Evolutionary conservation across 2,888 invertebrate species (phyloP), one percentile per base, ranked within the genome.

Genomic region (Horisme vitalbata): DNA sequence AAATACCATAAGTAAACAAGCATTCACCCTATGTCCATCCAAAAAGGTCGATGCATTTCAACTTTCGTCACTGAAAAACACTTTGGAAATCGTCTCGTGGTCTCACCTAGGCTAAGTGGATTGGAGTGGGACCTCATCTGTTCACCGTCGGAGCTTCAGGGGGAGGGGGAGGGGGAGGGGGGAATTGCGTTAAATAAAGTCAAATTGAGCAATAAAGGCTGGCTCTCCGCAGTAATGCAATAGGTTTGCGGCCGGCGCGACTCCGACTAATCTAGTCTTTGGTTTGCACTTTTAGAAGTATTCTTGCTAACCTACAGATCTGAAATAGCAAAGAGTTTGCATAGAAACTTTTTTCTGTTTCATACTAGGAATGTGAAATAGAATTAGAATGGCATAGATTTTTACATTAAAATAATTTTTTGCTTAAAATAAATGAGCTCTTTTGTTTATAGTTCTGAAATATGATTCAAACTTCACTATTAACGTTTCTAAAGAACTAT

Each of bases 141-240:
- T 86, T 84, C 83, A 68, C 80, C 81, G 83, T 78, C 85, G 79
- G 67, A 61, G 70, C 66, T 66, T 65, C 61, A 61, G 65, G 69
- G 69, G 33, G 5, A 18, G 6, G 61, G 70, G 68, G 59, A 56
- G 46, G 35, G 34, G 47, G 47, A 53, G 43, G 56, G 63, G 70
- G 63, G 77, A 76, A 77, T 78, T 79, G 81, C 78, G 84, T 86
- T 88, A 87, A 89, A 88, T 87, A 88, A 88, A 88, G 87, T 86
- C 86, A 88, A 89, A 90, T 89, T 89, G 90, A 89, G 87, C 87
- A 88, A 89, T 89, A 90, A 88, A 88, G 85, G 82, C 82, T 69
- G 83, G 81, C 75, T 77, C 74, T 11, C 79, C 79, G 77, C 79
- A 68, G 76, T 83, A 88, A 87, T 85, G 82, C 84, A 79, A 84